Base-by-base conservation (phyloP, 2,888 invertebrate genomes). In the Cephus pygmeus region DNA sequence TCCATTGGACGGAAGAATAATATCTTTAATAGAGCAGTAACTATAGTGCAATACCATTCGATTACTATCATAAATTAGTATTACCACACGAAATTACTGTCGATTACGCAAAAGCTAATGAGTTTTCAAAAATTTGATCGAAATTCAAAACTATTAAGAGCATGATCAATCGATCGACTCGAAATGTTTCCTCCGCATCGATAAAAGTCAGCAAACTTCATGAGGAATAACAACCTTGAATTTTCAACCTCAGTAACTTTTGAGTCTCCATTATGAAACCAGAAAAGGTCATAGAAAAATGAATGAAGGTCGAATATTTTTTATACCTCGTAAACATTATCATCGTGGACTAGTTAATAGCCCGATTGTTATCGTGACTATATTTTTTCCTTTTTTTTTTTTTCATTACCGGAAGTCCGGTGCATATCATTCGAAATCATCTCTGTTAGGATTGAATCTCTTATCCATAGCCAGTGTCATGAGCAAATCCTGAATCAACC, bases 401-500 rank as follows among this genome's bases (percentile, higher is more conserved):
- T 15, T 35, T 12, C 35, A 56, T 23, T 56, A 23, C 40, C 40
- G 23, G 40, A 56, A 56, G 23, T 56, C 40, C 40, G 40, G 40
- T 56, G 23, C 15, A 56, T 56, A 56, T 56, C 40, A 56, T 9
- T 56, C 15, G 1, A 56, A 56, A 56, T 74, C 34, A 34, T 35
- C 74, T 34, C 23, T 15, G 11, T 75, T 12, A 15, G 75, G 31
- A 36, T 75, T 35, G 73, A 23, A 56, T 76, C 79, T 79, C 75
- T 81, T 76, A 40, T 76, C 76, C 76, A 81, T 56, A 12, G 85
- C 79, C 69, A 90, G 77, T 6, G 81, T 81, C 40, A 82, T 81
- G 69, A 88, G 80, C 12, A 90, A 84, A 76, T 90, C 87, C 35
- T 86, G 87, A 75, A 90, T 88, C n/a, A 90, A 83, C 79, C 85